phyloP scores from a whole-genome alignment of 2,888 invertebrate species.

The Ichneumoninae sp. region DNA sequence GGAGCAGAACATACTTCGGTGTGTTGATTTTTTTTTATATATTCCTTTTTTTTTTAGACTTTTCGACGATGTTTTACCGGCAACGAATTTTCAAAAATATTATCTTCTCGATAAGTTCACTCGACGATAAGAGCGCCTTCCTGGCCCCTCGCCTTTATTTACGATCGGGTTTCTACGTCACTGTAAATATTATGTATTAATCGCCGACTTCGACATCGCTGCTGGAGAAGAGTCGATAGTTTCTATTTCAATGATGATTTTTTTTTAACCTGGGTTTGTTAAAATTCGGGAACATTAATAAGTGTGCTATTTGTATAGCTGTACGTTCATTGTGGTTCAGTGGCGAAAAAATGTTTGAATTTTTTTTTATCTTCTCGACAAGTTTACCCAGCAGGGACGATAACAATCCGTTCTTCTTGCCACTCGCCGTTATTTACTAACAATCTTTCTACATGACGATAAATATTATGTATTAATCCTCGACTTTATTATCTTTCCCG shows the following conservation, averaged over 20 bases:
- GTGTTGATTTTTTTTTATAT: neutral
- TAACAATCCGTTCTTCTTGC: neutral
- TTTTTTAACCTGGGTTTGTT: no score
- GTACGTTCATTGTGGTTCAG: no score
- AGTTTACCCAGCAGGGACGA: neutral
- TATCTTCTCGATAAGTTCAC: neutral
- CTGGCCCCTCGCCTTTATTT: neutral
- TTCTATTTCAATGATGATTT: neutral
- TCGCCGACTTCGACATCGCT: neutral
- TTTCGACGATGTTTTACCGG: neutral
- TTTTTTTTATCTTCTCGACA: neutral
- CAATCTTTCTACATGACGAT: neutral
- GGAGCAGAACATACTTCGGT: neutral
- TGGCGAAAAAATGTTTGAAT: no score
- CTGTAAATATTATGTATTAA: constrained; percentile 8
- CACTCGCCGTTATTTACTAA: neutral
- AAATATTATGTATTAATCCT: constrained; percentile 11
- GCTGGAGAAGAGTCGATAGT: neutral
- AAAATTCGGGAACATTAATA: no score
- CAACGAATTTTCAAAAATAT: neutral
- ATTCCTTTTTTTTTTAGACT: neutral
- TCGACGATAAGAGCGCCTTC: neutral
- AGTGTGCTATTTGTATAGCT: no score
- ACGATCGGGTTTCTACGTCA: neutral
- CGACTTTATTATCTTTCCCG: constrained; percentile 9